These are phyloP conservation scores for Pseudococcus viburni DNA, from an alignment of 2,888 invertebrate species.

Conservation along the genomic window DNA sequence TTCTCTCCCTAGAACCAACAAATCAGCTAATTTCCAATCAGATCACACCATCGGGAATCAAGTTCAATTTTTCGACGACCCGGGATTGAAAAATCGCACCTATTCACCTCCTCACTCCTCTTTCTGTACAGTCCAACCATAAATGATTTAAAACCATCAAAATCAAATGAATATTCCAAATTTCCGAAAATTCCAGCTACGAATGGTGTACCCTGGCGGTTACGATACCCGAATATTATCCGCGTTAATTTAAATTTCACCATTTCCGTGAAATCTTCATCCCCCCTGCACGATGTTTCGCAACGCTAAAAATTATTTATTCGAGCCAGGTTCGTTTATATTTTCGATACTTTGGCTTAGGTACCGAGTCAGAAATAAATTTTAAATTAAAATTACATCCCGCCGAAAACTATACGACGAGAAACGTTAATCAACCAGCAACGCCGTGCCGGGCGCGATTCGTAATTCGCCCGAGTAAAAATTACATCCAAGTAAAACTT, in stretches of 20 bases:
- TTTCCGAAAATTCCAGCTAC: background rate
- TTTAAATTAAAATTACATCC: constrained; percentile 21
- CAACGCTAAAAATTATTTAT: background rate
- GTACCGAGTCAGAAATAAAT: background rate
- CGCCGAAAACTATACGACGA: background rate
- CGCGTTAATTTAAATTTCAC: constrained; percentile 18
- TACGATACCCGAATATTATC: background rate
- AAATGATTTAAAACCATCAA: too few species aligned
- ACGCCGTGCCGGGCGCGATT: background rate
- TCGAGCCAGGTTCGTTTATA: background rate
- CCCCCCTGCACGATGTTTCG: background rate
- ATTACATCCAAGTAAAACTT: background rate
- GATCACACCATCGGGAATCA: too few species aligned
- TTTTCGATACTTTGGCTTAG: background rate
- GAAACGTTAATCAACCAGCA: constrained; percentile 38
- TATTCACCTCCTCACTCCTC: too few species aligned
- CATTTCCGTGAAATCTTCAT: background rate
- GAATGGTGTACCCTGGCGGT: background rate
- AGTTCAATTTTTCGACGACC: too few species aligned
- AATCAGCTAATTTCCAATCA: too few species aligned
- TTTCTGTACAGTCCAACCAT: too few species aligned
- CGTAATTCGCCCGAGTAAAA: background rate
- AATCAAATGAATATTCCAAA: too few species aligned
- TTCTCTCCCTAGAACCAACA: too few species aligned
- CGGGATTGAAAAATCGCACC: too few species aligned